phyloP scores from a whole-genome alignment of 2,888 invertebrate genomes.

The Leucania comma region DNA sequence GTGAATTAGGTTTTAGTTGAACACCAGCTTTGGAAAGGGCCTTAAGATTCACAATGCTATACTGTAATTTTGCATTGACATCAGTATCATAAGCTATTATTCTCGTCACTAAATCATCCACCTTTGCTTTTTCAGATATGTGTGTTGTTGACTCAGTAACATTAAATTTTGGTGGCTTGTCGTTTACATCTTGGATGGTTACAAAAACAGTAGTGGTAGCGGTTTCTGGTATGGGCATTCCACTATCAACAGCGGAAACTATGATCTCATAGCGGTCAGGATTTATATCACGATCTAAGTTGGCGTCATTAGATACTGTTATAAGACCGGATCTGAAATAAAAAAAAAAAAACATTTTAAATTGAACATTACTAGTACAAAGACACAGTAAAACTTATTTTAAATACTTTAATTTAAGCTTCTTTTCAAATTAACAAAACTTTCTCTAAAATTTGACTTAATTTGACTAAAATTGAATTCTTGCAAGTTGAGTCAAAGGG shows the following conservation, averaged over 20 bases:
- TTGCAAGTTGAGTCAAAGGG: not conserved
- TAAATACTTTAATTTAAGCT: too few species aligned
- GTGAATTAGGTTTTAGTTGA: slow-evolving; percentile 91
- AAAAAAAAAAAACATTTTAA: not conserved
- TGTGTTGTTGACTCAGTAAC: slow-evolving; percentile 92
- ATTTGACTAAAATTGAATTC: too few species aligned
- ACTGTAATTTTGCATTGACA: slow-evolving; percentile 92
- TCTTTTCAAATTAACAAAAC: not conserved
- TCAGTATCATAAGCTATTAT: slow-evolving; percentile 94
- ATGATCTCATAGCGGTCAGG: slow-evolving; percentile 93
- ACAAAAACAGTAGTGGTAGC: slow-evolving; percentile 94
- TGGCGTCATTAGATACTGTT: slow-evolving; percentile 93
- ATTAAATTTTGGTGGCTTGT: slow-evolving; percentile 95
- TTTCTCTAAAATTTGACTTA: too few species aligned
- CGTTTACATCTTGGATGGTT: slow-evolving; percentile 94
- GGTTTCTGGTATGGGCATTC: slow-evolving; percentile 94
- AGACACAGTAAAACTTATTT: not conserved
- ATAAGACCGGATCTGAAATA: slow-evolving; percentile 92
- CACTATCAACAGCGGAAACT: slow-evolving; percentile 94
- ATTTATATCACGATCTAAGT: slow-evolving; percentile 93
- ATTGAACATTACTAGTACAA: too few species aligned
- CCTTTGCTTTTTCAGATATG: slow-evolving; percentile 92
- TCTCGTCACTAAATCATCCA: slow-evolving; percentile 92
- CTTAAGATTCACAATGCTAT: slow-evolving; percentile 92
- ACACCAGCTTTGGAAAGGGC: slow-evolving; percentile 95